phyloP scores from a whole-genome alignment of 2,888 invertebrate species.

The Nomada fabriciana region DNA sequence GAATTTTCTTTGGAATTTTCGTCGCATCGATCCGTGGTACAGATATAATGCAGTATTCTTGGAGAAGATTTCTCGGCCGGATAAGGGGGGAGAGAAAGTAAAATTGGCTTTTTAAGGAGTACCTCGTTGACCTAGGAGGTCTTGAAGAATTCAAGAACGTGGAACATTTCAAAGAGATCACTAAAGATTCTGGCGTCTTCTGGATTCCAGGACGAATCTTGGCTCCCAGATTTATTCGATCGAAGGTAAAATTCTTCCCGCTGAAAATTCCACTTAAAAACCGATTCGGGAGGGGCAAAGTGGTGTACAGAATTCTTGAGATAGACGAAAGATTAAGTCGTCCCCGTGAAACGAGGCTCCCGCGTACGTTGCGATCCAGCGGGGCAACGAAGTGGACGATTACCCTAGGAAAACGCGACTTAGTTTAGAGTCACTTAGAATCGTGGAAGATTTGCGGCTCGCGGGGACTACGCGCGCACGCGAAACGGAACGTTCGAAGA shows the following conservation, averaged over 20 bases:
- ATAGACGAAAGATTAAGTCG: constrained; percentile 23
- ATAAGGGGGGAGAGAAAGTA: too few relatives aligned
- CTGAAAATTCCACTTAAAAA: background rate
- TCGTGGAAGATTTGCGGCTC: constrained; percentile 38
- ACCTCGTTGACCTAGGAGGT: too few relatives aligned
- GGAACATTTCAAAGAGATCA: too few relatives aligned
- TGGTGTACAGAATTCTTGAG: background rate
- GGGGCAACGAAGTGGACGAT: constrained; percentile 26
- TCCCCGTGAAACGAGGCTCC: constrained; percentile 4
- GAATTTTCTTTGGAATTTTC: too few relatives aligned
- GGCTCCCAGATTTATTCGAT: too few relatives aligned
- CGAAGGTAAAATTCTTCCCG: background rate
- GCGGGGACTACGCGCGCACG: constrained; percentile 42
- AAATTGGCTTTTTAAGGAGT: too few relatives aligned
- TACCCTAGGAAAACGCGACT: constrained; percentile 38
- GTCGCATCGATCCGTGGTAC: too few relatives aligned
- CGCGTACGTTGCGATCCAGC: constrained; percentile 24
- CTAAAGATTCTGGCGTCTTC: too few relatives aligned
- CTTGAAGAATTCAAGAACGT: too few relatives aligned
- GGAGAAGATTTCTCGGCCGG: too few relatives aligned
- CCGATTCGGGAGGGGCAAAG: background rate
- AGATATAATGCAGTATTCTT: too few relatives aligned
- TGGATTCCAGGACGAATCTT: too few relatives aligned
- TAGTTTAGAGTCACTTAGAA: constrained; percentile 60
- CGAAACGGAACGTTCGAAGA: constrained; percentile 46